A percentile compares a stretch with the other conserved stretches of the same genome.
Conservation (phyloP, 2,113 vertebrate genomes). For the Empidonax alnorum region DNA sequence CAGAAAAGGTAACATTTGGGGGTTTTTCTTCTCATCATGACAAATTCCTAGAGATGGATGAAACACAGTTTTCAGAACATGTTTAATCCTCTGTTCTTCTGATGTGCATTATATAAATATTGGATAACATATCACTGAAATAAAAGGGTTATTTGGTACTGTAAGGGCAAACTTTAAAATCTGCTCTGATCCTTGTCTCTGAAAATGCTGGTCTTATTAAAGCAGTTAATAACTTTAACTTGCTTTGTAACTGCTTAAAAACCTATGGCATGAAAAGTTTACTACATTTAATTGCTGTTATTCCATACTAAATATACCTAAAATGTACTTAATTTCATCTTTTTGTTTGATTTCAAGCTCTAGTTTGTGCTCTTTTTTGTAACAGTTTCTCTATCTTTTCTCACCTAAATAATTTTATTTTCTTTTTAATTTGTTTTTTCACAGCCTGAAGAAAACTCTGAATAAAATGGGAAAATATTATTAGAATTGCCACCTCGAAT, state of each 20-base stretch:
- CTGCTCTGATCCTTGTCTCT: not conserved
- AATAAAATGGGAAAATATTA: not conserved
- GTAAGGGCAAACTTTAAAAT: not conserved
- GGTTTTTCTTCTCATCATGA: not conserved
- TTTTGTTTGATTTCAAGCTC: not conserved
- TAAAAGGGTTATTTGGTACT: not conserved
- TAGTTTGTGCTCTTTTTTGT: not conserved
- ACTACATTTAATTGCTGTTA: not conserved
- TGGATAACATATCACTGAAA: not conserved
- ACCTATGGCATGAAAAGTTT: not conserved
- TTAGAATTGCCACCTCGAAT: conserved; percentile 27
- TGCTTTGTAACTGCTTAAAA: not conserved
- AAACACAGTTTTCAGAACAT: not conserved
- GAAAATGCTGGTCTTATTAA: not conserved
- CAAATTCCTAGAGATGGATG: not conserved
- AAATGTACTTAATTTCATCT: not conserved
- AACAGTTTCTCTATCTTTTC: not conserved
- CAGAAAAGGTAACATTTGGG: not conserved
- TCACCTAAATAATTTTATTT: not conserved
- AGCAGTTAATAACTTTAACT: not conserved
- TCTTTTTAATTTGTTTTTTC: not conserved
- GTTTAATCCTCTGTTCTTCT: not conserved
- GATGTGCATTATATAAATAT: not conserved
- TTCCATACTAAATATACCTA: not conserved
- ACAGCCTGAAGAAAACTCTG: not conserved